These are phyloP conservation scores for Scaptomyza caliginosa DNA, from an alignment of 2,888 invertebrate species.

Conservation along the genomic window DNA sequence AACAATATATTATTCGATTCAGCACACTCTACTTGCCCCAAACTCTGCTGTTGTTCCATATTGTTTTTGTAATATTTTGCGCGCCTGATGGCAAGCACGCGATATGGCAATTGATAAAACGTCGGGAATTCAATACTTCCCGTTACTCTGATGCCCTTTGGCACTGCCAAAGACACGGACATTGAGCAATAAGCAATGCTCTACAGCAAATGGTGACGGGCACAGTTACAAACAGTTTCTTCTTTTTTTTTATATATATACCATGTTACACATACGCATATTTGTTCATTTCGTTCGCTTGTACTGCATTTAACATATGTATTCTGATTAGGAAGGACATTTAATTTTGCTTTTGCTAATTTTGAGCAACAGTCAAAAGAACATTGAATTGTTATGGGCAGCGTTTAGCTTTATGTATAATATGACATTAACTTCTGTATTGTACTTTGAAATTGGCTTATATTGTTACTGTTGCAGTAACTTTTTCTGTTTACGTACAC, in stretches of 20 bases:
- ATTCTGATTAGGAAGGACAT: conserved; percentile 66
- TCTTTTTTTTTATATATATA: conserved; percentile 43
- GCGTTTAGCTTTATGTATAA: conserved; percentile 33
- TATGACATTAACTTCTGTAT: conserved; percentile 18
- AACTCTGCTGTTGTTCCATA: conserved; percentile 45
- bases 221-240: conserved; percentile 21
- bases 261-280: conserved; percentile 44
- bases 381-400: conserved; percentile 62
- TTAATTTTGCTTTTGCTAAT: conserved; percentile 67
- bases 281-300: conserved; percentile 10
- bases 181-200: conserved; percentile 31
- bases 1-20: conserved; percentile 56
- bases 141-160: conserved; percentile 24
- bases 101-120: conserved; percentile 79
- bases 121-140: conserved; percentile 73
- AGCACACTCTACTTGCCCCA: conserved; percentile 45
- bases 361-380: conserved; percentile 40
- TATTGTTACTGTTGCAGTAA: not conserved
- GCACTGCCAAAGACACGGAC: conserved; percentile 12
- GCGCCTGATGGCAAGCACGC: conserved; percentile 64
- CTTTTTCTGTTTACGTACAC: conserved; percentile 14
- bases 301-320: conserved; percentile 8
- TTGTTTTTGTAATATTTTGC: conserved; percentile 48
- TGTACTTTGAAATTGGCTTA: conserved; percentile 19
- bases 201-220: conserved; percentile 10